A percentile compares a stretch with the other conserved stretches of the same genome.
These are phyloP conservation scores for Anolis sagrei DNA, from an alignment of 2,113 vertebrate genomes.

Conservation along the genomic window DNA sequence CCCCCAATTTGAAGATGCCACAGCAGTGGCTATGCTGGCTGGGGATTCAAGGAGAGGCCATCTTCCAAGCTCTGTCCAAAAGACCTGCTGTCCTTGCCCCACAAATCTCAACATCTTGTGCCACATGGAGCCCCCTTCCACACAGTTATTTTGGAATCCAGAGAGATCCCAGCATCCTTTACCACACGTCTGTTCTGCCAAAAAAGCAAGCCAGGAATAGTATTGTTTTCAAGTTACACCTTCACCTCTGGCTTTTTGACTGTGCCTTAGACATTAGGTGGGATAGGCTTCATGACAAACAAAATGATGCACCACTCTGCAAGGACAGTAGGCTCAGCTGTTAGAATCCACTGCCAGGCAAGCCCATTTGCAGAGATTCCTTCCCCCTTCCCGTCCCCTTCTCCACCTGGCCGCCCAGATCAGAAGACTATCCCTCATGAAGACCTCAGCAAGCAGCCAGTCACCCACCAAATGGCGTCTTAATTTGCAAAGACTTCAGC, in stretches of 20 bases:
- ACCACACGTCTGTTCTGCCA: not conserved
- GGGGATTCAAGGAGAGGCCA: no score
- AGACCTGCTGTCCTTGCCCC: not conserved
- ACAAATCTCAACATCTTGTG: not conserved
- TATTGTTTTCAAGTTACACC: not conserved
- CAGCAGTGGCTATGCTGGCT: no score
- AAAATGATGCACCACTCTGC: not conserved
- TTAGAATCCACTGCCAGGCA: not conserved
- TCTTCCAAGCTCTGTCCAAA: no score
- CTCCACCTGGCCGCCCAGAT: no score
- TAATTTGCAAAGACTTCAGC: not conserved
- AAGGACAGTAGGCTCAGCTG: constrained; percentile 10
- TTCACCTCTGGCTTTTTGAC: not conserved
- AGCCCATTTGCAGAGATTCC: not conserved
- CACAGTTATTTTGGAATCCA: not conserved
- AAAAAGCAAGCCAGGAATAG: not conserved
- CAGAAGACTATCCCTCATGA: not conserved
- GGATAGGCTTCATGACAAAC: not conserved
- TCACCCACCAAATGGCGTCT: not conserved
- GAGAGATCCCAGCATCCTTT: not conserved
- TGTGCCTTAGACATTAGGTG: not conserved
- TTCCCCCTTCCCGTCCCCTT: no score
- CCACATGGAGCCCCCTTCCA: not conserved
- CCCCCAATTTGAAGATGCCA: no score
- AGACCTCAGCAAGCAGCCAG: not conserved